These are phyloP conservation scores for Lycophotia porphyrea DNA, from an alignment of 2,888 invertebrate genomes.

Conservation along the genomic window DNA sequence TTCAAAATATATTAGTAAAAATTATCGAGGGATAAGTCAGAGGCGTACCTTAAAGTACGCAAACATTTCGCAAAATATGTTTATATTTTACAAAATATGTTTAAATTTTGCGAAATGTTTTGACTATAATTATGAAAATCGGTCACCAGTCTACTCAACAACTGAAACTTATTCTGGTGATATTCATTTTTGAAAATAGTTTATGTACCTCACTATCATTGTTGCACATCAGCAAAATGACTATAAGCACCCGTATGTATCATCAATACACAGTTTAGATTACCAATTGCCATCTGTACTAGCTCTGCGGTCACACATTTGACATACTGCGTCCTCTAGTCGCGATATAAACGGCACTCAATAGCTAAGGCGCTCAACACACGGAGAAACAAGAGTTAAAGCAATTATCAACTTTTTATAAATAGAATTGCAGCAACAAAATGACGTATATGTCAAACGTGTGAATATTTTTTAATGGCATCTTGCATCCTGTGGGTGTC, in stretches of 20 bases:
- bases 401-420: not conserved
- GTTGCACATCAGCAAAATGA: not conserved
- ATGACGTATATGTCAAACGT: not conserved
- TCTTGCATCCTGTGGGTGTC: not conserved
- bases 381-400: not conserved
- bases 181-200: not conserved
- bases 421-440: not conserved
- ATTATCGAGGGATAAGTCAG: no score
- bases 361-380: constrained; percentile 3
- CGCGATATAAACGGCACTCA: constrained; percentile 40
- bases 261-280: constrained; percentile 2
- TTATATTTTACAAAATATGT: no score
- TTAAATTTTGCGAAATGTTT: no score
- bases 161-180: not conserved
- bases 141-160: not conserved
- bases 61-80: no score
- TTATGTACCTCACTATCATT: not conserved
- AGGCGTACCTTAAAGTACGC: no score
- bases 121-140: not conserved
- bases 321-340: constrained; percentile 44
- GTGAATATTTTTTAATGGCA: not conserved
- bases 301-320: constrained; percentile 38
- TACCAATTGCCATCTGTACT: constrained; percentile 17
- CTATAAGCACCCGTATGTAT: not conserved
- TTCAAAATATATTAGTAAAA: no score